Base-by-base conservation (phyloP, 2,113 vertebrate species). In the Hypocryptadius cinnamomeus region DNA sequence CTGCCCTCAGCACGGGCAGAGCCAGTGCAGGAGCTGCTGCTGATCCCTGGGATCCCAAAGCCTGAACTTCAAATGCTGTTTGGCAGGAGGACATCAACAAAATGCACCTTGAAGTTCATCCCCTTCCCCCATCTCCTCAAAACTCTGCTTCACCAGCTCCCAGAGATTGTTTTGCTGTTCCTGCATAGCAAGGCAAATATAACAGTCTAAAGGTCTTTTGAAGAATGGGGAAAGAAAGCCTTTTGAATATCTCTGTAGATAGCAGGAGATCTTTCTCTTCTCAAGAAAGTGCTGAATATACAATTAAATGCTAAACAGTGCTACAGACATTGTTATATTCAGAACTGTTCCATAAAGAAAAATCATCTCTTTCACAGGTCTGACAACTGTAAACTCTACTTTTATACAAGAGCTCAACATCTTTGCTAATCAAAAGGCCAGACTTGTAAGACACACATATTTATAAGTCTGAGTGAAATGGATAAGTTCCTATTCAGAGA, bases 221-320 rank as follows among this genome's bases (percentile, higher is more conserved):
- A 70, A 89, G 70, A 74, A 9, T 6, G 22, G 23, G 61, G 4
- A 45, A 50, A 68, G 44, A 45, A 95, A 89, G 15, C 9, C 35
- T 74, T 92, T 18, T 65, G 56, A 74, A 57, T 31, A 47, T 33
- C 65, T 90, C 12, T 89, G 30, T 35, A 59, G 31, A 91, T 31
- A 31, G 40, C 51, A 79, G 45, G 23, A 93, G 79, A 56, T 16
- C 60, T 77, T 89, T 51, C 53, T 76, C 30, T 70, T 94, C 63
- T 59, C 73, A 79, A 33, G 50, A n/a, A 93, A 89, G 50, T 53
- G 73, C 7, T 51, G 82, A 93, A 86, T 76, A 53, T 47, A 54
- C 81, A 89, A 95, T 63, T 87, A 92, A 96, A 73, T 39, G 81
- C 88, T 77, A 76, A 89, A 68, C 33, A 94, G 48, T 53, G 40